Evolutionary conservation across 2,113 vertebrate genomes (phyloP).

Genomic region (Chaenocephalus aceratus): DNA sequence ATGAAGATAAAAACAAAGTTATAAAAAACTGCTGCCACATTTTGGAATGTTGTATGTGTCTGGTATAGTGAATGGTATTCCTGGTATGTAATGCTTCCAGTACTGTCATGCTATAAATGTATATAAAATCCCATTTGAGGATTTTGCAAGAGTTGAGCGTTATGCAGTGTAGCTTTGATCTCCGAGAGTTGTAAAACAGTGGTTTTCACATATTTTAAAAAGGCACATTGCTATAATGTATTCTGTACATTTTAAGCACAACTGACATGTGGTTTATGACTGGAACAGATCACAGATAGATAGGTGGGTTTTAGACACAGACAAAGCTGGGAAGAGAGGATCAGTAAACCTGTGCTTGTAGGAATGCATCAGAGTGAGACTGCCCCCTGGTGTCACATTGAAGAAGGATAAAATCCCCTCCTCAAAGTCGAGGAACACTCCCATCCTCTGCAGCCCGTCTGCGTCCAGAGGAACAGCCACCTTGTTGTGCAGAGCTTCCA

Average conservation of each 20-base stretch:
- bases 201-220: slow-evolving; percentile 27
- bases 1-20: not conserved
- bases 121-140: slow-evolving; percentile 30
- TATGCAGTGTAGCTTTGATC: not conserved
- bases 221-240: slow-evolving; percentile 14
- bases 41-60: not conserved
- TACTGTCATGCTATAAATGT: not conserved
- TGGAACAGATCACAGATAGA: slow-evolving; percentile 76
- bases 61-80: not conserved
- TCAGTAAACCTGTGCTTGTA: slow-evolving; percentile 76
- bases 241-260: slow-evolving; percentile 7
- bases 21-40: not conserved
- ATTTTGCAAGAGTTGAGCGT: not conserved
- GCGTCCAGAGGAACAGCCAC: slow-evolving; percentile 55
- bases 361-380: slow-evolving; percentile 77
- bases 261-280: slow-evolving; percentile 15
- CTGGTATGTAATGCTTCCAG: slow-evolving; percentile 1
- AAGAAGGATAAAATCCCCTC: slow-evolving; percentile 83
- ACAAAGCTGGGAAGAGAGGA: slow-evolving; percentile 84
- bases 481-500: slow-evolving; percentile 83
- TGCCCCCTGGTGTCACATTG: slow-evolving; percentile 78
- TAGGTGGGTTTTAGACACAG: slow-evolving; percentile 81
- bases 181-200: not conserved
- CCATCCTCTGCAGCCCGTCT: slow-evolving; percentile 69
- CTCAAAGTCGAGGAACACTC: slow-evolving; percentile 81